phyloP scores from a whole-genome alignment of 2,888 invertebrate genomes.

The Cephalotes varians region DNA sequence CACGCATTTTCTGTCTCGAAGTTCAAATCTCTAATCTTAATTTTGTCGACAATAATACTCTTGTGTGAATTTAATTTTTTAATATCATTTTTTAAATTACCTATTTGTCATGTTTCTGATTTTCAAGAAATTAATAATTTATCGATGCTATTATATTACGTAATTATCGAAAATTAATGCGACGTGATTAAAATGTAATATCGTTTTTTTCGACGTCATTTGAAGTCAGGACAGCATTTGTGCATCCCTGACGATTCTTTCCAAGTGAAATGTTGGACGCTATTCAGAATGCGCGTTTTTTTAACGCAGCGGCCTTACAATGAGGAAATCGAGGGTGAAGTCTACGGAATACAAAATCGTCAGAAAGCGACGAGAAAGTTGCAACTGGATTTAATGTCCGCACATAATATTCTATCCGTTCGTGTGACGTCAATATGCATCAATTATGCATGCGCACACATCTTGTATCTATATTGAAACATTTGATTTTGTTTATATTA shows the following conservation, averaged over 20 bases:
- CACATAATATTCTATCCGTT: slow-evolving; percentile 10
- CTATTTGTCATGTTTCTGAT: background rate
- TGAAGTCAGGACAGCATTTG: slow-evolving; percentile 19
- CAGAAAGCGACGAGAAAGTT: slow-evolving; percentile 82
- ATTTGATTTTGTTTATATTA: background rate
- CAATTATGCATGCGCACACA: slow-evolving; percentile 11
- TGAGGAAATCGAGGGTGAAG: slow-evolving; percentile 77
- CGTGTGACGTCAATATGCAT: slow-evolving; percentile 17
- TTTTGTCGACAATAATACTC: background rate
- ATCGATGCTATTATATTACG: background rate
- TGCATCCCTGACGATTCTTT: slow-evolving; percentile 26
- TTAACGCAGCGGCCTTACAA: slow-evolving; percentile 20
- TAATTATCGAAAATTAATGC: slow-evolving; percentile 2
- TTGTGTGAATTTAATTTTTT: background rate
- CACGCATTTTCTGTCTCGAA: background rate
- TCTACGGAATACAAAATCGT: slow-evolving; percentile 80
- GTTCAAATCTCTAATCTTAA: background rate
- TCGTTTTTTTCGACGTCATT: background rate
- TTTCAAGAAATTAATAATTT: background rate
- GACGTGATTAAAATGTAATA: background rate
- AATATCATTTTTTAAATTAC: background rate
- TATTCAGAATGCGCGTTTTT: slow-evolving; percentile 33
- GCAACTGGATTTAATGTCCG: slow-evolving; percentile 62
- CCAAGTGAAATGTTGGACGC: slow-evolving; percentile 46
- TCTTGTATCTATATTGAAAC: background rate